Evolutionary conservation across 2,113 vertebrate species (phyloP).

Genomic region (Ammospiza nelsoni): DNA sequence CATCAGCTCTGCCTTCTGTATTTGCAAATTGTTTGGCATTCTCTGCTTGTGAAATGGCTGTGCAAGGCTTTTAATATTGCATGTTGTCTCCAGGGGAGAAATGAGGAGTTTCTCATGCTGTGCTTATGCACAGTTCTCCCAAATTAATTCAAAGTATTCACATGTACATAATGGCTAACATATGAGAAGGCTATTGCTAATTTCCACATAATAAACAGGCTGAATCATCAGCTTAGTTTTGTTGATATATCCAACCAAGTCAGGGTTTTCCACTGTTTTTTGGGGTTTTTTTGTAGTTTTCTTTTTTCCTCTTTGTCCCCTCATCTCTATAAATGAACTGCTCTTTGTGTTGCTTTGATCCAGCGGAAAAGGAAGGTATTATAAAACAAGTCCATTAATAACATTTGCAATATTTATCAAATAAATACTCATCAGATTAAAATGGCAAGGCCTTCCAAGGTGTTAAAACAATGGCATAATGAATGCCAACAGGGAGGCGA

Average conservation of each 20-base stretch:
- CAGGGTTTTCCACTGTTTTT: neutral
- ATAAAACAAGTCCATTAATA: neutral
- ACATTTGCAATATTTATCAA: neutral
- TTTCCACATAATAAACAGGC: neutral
- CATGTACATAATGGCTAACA: neutral
- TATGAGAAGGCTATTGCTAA: neutral
- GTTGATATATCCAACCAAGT: neutral
- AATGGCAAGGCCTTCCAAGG: neutral
- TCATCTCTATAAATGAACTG: neutral
- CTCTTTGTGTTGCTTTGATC: neutral
- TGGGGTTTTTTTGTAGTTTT: neutral
- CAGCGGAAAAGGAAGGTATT: neutral
- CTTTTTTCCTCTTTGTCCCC: neutral
- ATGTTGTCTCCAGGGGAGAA: neutral
- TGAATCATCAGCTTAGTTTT: neutral
- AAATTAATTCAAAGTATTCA: neutral
- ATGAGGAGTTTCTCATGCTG: neutral
- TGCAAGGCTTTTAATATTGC: neutral
- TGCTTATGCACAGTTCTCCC: neutral
- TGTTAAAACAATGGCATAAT: neutral
- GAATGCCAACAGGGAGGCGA: neutral
- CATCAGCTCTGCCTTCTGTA: neutral
- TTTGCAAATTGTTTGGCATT: neutral
- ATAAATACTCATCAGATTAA: neutral
- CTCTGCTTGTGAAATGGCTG: neutral